phyloP scores from a whole-genome alignment of 2,888 invertebrate species.

The Melanostoma scalare region DNA sequence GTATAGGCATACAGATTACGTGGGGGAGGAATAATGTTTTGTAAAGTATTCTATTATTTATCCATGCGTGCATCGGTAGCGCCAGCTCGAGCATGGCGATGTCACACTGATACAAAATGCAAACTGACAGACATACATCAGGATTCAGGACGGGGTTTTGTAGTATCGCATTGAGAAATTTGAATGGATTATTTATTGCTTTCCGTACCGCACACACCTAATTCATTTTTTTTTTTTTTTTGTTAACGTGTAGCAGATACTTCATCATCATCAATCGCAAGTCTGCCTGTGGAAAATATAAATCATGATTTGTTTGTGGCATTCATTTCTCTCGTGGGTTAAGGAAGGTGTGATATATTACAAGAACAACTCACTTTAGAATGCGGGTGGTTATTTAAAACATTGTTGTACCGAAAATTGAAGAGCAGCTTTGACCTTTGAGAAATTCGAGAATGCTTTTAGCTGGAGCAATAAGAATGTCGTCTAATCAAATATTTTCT shows the following conservation, averaged over 20 bases:
- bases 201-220: not conserved
- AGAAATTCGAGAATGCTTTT: no score
- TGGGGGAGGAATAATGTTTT: no score
- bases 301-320: slow-evolving; percentile 13
- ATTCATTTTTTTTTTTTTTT: slow-evolving; percentile 4
- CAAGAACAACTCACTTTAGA: not conserved
- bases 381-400: no score
- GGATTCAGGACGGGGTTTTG: slow-evolving; percentile 24
- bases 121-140: slow-evolving; percentile 50
- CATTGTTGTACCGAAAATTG: no score
- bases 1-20: no score
- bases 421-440: no score
- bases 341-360: not conserved
- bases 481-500: no score
- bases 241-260: slow-evolving; percentile 1
- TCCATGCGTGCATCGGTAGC: slow-evolving; percentile 36
- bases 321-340: not conserved
- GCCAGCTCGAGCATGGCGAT: slow-evolving; percentile 39
- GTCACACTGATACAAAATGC: slow-evolving; percentile 29
- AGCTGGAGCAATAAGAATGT: no score
- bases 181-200: slow-evolving; percentile 20
- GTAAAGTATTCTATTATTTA: slow-evolving; percentile 23
- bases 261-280: slow-evolving; percentile 41
- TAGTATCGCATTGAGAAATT: slow-evolving; percentile 19
- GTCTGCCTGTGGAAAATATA: slow-evolving; percentile 13